Percentiles rank a stretch among this genome's conserved stretches.
phyloP scores from a whole-genome alignment of 2,888 invertebrate species.

The Ophion costatus region DNA sequence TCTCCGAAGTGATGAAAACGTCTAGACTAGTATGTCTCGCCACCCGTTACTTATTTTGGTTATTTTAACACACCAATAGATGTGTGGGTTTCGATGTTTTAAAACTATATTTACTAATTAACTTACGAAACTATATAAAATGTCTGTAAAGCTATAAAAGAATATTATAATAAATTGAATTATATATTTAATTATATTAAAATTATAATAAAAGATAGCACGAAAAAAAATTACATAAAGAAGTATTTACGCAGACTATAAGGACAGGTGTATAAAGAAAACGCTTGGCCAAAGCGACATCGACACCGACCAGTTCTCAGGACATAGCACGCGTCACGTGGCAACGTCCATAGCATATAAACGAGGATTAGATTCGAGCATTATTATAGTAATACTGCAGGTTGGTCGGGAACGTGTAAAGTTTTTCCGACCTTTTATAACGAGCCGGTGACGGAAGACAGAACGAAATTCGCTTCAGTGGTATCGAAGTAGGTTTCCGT shows the following conservation, averaged over 20 bases:
- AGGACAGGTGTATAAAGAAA: constrained; percentile 39
- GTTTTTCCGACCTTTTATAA: constrained; percentile 40
- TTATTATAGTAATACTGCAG: constrained; percentile 36
- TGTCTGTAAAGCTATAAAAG: constrained; percentile 14
- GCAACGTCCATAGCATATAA: constrained; percentile 41
- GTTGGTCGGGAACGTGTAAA: constrained; percentile 19
- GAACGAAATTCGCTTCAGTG: constrained; percentile 5
- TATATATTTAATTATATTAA: no score
- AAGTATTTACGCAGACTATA: constrained; percentile 28
- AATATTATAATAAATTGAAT: no score
- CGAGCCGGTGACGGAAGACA: constrained; percentile 17
- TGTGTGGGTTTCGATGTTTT: constrained; percentile 18
- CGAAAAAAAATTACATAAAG: no score
- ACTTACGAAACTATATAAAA: not conserved
- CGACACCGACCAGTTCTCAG: no score
- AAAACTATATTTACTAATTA: no score
- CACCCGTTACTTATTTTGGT: constrained; percentile 40
- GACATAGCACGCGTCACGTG: no score
- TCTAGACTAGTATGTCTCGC: constrained; percentile 15
- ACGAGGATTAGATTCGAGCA: constrained; percentile 34
- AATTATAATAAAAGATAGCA: no score
- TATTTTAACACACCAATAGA: constrained; percentile 36
- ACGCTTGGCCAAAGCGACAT: no score
- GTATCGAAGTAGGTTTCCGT: constrained; percentile 25
- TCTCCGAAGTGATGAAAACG: constrained; percentile 50